Conservation (phyloP, 2,113 vertebrate species). For the Labrus mixtus region DNA sequence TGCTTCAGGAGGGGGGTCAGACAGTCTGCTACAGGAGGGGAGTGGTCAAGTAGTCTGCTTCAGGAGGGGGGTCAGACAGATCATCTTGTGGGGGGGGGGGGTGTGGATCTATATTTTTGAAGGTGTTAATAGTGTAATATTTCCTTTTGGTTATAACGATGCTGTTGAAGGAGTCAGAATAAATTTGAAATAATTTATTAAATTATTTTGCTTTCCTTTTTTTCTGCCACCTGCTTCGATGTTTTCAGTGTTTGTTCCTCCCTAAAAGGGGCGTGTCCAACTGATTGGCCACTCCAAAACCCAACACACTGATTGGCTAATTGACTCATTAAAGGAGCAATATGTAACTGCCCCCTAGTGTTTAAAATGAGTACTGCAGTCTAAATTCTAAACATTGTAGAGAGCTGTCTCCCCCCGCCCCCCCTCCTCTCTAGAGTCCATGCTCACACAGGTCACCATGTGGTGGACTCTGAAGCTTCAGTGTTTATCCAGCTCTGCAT, state of each 20-base stretch:
- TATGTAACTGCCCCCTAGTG: too few species aligned
- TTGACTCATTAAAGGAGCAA: too few species aligned
- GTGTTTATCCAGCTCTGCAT: too few species aligned
- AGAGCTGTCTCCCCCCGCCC: too few species aligned
- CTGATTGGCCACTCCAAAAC: too few species aligned
- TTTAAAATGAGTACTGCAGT: too few species aligned
- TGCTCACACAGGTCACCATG: too few species aligned
- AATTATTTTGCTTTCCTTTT: slow-evolving; percentile 61
- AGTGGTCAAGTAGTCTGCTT: slow-evolving; percentile 16
- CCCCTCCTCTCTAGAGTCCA: too few species aligned
- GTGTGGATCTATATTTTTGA: slow-evolving; percentile 63
- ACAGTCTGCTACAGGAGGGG: slow-evolving; percentile 19
- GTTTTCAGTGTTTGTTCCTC: neutral
- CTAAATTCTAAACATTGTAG: too few species aligned
- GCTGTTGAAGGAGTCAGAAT: slow-evolving; percentile 71
- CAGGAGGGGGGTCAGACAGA: slow-evolving; percentile 20
- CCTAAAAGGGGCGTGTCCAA: too few species aligned
- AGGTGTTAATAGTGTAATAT: slow-evolving; percentile 67
- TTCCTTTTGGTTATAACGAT: slow-evolving; percentile 55
- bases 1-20: neutral
- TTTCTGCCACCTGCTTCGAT: neutral
- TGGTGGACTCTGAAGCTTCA: too few species aligned
- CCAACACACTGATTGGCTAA: too few species aligned
- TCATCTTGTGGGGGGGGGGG: slow-evolving; percentile 18
- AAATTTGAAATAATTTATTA: slow-evolving; percentile 82